Evolutionary conservation across 2,888 invertebrate genomes (phyloP).

Genomic region (Danaus chrysippus): DNA sequence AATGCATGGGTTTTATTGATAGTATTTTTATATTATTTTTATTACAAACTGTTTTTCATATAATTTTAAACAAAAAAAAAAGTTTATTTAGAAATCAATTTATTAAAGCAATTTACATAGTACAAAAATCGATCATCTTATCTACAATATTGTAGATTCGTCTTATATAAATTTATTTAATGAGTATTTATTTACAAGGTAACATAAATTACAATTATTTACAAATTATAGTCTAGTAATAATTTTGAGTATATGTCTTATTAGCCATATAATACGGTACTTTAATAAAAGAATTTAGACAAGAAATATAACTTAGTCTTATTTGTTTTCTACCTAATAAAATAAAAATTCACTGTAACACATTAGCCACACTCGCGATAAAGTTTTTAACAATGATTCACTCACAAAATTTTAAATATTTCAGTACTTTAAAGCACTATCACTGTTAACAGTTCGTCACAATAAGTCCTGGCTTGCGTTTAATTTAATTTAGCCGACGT

Average conservation of each 20-base stretch:
- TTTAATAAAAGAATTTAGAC: constrained; percentile 47
- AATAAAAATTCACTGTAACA: constrained; percentile 56
- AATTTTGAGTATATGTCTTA: constrained; percentile 39
- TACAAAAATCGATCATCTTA: constrained; percentile 45
- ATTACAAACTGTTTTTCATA: not conserved
- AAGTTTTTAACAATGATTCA: constrained; percentile 59
- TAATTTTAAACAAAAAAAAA: not conserved
- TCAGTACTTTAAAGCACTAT: constrained; percentile 46
- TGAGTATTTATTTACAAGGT: constrained; percentile 44
- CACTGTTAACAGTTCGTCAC: constrained; percentile 35
- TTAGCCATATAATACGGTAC: constrained; percentile 39
- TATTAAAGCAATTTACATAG: constrained; percentile 39
- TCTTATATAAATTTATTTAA: constrained; percentile 31
- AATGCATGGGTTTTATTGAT: not conserved
- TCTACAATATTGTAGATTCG: constrained; percentile 36
- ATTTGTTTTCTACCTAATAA: constrained; percentile 51
- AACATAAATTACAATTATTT: constrained; percentile 61
- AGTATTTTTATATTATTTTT: not conserved
- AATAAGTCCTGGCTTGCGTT: constrained; percentile 5
- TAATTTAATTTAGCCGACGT: constrained; percentile 80
- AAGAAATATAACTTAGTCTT: constrained; percentile 62
- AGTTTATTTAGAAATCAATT: constrained; percentile 25
- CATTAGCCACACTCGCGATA: constrained; percentile 62
- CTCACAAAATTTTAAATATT: constrained; percentile 47
- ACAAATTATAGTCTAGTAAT: constrained; percentile 53